phyloP scores from a whole-genome alignment of 1,140 invertebrate species.

The Diprion similis region DNA sequence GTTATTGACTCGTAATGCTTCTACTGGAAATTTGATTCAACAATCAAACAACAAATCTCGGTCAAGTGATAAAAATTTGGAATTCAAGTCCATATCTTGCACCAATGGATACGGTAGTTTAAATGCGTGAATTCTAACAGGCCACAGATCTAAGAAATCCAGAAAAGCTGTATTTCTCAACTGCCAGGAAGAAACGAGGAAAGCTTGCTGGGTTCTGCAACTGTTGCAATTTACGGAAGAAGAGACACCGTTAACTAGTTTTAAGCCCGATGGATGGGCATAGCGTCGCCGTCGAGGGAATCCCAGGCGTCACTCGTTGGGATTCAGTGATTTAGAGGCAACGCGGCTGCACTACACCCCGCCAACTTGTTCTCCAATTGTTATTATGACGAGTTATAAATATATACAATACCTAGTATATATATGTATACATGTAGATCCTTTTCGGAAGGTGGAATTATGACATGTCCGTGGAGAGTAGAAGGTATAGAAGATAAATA shows the following conservation, averaged over 20 bases:
- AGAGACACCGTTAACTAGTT: slow-evolving; percentile 47
- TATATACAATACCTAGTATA: too few species aligned
- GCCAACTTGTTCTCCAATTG: slow-evolving; percentile 1
- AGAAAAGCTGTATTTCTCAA: too few species aligned
- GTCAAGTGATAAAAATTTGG: too few species aligned
- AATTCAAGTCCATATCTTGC: too few species aligned
- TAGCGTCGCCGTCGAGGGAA: background rate
- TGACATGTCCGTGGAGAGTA: background rate
- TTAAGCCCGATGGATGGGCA: slow-evolving; percentile 50
- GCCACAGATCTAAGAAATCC: too few species aligned
- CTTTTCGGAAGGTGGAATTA: background rate
- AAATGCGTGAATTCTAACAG: too few species aligned
- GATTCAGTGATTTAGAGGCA: slow-evolving; percentile 6
- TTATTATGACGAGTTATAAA: background rate
- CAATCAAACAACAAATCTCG: too few species aligned
- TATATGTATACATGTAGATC: too few species aligned
- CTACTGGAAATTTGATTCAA: too few species aligned
- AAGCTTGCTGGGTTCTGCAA: background rate
- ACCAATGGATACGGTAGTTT: too few species aligned
- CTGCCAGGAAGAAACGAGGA: background rate
- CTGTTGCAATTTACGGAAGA: slow-evolving; percentile 49
- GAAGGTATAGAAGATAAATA: background rate
- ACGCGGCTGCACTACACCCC: too few species aligned
- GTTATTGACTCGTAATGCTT: too few species aligned
- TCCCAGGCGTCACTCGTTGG: background rate